Evolutionary conservation across 1,140 invertebrate species (phyloP).

Genomic region (Cheumatopsyche charites): DNA sequence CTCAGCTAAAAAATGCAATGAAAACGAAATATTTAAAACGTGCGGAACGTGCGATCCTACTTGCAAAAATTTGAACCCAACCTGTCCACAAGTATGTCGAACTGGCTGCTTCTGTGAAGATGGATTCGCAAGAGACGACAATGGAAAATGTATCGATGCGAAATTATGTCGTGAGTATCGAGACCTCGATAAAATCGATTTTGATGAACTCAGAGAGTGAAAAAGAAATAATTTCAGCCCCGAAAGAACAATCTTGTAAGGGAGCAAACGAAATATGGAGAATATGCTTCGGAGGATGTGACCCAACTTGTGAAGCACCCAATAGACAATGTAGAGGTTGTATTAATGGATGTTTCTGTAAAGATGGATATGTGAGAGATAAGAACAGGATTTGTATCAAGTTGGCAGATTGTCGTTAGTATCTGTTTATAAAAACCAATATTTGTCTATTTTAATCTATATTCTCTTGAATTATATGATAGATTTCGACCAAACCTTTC

Average conservation of each 20-base stretch:
- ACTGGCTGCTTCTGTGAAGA: slow-evolving; percentile 35
- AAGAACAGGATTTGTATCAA: not conserved
- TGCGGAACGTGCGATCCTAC: slow-evolving; percentile 24
- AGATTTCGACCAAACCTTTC: no score
- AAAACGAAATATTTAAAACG: slow-evolving; percentile 21
- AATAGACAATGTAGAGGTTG: not conserved
- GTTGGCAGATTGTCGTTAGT: not conserved
- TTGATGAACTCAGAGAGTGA: no score
- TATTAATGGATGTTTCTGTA: not conserved
- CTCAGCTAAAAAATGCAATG: not conserved
- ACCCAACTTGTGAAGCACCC: not conserved
- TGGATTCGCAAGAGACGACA: slow-evolving; percentile 23
- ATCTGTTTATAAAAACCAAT: no score
- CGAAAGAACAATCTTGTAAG: not conserved
- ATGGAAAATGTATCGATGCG: slow-evolving; percentile 2
- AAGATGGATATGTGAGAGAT: slow-evolving; percentile 1
- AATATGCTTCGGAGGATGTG: not conserved
- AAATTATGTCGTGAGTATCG: slow-evolving; percentile 10
- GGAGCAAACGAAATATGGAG: not conserved
- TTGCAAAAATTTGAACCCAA: not conserved
- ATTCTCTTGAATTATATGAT: no score
- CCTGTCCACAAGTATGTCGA: slow-evolving; percentile 1
- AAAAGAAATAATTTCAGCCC: no score
- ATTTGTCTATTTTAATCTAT: no score
- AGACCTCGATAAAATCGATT: no score